Conservation (phyloP, 2,888 invertebrate genomes). For the Drosophila prostipennis region DNA sequence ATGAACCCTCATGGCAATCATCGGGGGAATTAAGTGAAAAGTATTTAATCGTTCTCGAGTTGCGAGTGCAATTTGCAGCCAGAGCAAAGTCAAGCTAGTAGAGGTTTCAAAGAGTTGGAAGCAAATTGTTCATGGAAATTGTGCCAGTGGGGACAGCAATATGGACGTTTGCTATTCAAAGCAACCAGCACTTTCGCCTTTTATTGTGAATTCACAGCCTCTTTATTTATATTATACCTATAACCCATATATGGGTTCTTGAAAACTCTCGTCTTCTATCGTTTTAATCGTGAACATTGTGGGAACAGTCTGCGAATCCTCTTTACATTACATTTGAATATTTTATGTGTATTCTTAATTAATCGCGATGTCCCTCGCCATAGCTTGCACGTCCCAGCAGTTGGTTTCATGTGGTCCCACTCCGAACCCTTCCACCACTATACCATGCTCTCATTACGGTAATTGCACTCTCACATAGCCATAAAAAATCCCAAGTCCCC, state of each 20-base stretch:
- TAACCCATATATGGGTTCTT: too few species aligned
- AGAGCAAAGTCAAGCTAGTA: not conserved
- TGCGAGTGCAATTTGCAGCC: conserved; percentile 3
- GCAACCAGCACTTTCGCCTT: conserved; percentile 28
- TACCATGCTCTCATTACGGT: too few species aligned
- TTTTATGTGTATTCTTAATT: too few species aligned
- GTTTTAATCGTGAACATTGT: too few species aligned
- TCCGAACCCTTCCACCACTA: not conserved
- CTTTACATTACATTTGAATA: too few species aligned
- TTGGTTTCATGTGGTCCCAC: not conserved
- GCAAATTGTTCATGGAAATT: conserved; percentile 36
- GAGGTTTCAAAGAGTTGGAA: not conserved
- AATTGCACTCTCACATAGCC: too few species aligned
- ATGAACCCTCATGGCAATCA: conserved; percentile 35
- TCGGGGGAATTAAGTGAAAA: conserved; percentile 32
- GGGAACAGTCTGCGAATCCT: too few species aligned
- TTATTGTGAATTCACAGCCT: conserved; percentile 4
- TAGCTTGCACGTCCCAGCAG: too few species aligned
- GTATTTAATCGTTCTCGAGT: conserved; percentile 52
- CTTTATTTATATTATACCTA: too few species aligned
- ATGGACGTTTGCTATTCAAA: conserved; percentile 31
- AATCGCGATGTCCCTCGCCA: too few species aligned
- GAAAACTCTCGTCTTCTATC: too few species aligned
- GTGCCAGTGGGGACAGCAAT: conserved; percentile 45
- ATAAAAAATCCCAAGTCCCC: too few species aligned